These are phyloP conservation scores for Aphis gossypii DNA, from an alignment of 1,140 invertebrate genomes.

Conservation along the genomic window DNA sequence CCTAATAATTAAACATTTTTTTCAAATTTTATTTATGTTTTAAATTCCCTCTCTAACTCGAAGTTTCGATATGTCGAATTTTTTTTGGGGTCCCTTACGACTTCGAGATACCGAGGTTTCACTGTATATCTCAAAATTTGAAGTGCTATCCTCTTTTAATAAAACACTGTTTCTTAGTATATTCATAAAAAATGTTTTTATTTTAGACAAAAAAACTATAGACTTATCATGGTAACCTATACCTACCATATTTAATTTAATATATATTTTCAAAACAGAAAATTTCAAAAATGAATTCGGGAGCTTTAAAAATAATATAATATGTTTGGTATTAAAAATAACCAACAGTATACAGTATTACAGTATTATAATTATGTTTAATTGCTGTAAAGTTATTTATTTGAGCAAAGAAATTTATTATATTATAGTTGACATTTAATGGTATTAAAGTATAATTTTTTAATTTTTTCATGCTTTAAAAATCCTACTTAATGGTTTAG, in stretches of 20 bases:
- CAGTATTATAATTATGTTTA: neutral
- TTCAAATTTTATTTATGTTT: too few relatives aligned
- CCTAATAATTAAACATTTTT: too few relatives aligned
- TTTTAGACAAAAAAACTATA: neutral
- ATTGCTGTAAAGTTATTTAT: constrained; percentile 9
- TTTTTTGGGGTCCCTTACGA: too few relatives aligned
- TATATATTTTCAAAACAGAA: neutral
- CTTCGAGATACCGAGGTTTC: too few relatives aligned
- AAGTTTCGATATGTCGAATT: too few relatives aligned
- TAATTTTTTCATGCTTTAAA: neutral
- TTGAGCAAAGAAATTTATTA: neutral
- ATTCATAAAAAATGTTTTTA: neutral
- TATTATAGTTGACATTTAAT: neutral
- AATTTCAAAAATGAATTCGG: neutral
- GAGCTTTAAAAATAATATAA: neutral
- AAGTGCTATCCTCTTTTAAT: neutral
- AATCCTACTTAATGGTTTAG: neutral
- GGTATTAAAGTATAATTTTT: neutral
- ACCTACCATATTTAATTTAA: neutral
- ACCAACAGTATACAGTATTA: neutral
- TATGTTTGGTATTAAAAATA: neutral
- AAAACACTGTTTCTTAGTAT: neutral
- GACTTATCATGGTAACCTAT: neutral
- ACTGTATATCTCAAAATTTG: neutral
- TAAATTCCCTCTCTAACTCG: too few relatives aligned